Percentiles rank a stretch among this genome's conserved stretches.
phyloP scores from a whole-genome alignment of 2,113 vertebrate genomes.

The Oryzias melastigma region DNA sequence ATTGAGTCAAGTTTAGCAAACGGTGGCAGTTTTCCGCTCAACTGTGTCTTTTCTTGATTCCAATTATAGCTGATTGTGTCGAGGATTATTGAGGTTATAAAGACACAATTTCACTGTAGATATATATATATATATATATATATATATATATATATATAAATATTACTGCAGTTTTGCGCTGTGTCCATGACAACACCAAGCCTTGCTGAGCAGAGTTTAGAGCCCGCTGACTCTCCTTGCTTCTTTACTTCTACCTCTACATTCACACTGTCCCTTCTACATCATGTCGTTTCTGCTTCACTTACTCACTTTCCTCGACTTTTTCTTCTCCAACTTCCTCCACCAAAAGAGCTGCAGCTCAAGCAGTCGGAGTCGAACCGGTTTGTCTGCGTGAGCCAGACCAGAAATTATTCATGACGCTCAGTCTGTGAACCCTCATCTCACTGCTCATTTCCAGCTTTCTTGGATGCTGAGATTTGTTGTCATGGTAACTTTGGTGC shows the following conservation, averaged over 20 bases:
- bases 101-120: background rate
- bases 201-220: background rate
- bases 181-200: slow-evolving; percentile 47
- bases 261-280: background rate
- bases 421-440: slow-evolving; percentile 12
- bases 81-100: background rate
- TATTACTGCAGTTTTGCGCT: background rate
- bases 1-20: background rate
- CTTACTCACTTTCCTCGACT: background rate
- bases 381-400: background rate
- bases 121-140: too few relatives aligned
- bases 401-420: slow-evolving; percentile 12
- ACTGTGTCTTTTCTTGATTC: background rate
- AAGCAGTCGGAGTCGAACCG: background rate
- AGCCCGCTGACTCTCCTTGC: background rate
- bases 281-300: background rate
- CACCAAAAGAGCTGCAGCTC: background rate
- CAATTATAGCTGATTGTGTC: background rate
- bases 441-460: slow-evolving; percentile 22
- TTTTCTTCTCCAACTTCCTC: background rate
- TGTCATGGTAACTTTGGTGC: slow-evolving; percentile 39
- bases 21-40: background rate
- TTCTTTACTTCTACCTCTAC: slow-evolving; percentile 13
- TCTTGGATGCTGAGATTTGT: slow-evolving; percentile 25
- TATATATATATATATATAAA: too few relatives aligned